These are phyloP conservation scores for Anneissia japonica DNA, from an alignment of 35 echinoderm and acorn worm species.

Conservation along the genomic window DNA sequence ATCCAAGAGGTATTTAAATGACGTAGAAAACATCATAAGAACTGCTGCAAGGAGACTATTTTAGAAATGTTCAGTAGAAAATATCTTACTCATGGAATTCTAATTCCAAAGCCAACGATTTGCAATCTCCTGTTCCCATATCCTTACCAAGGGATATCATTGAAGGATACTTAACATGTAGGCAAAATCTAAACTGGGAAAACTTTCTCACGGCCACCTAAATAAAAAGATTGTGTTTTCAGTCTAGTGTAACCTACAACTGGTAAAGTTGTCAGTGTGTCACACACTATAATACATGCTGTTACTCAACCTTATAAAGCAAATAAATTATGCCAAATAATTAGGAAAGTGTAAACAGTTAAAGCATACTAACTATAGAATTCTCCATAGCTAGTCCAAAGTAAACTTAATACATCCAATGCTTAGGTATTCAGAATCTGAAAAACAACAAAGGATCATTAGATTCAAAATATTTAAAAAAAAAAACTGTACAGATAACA, in stretches of 20 bases:
- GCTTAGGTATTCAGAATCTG: no score
- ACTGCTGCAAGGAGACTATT: background rate
- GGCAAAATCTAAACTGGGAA: background rate
- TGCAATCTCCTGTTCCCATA: background rate
- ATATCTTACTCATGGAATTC: background rate
- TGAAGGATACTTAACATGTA: background rate
- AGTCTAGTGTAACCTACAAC: background rate
- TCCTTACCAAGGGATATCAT: background rate
- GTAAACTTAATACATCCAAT: no score
- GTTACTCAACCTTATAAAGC: no score
- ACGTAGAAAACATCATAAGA: no score
- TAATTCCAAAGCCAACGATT: background rate
- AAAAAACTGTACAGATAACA: background rate
- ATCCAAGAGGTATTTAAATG: no score
- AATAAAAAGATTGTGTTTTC: background rate
- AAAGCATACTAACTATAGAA: no score
- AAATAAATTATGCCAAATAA: no score
- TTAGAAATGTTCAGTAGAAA: background rate
- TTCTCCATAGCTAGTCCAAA: no score
- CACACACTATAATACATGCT: no score
- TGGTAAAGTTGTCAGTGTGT: background rate
- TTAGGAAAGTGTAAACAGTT: no score
- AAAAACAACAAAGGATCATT: no score
- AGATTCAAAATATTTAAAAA: no score
- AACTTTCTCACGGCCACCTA: background rate